Conservation (phyloP, 2,113 vertebrate species). For the Oriolus oriolus region DNA sequence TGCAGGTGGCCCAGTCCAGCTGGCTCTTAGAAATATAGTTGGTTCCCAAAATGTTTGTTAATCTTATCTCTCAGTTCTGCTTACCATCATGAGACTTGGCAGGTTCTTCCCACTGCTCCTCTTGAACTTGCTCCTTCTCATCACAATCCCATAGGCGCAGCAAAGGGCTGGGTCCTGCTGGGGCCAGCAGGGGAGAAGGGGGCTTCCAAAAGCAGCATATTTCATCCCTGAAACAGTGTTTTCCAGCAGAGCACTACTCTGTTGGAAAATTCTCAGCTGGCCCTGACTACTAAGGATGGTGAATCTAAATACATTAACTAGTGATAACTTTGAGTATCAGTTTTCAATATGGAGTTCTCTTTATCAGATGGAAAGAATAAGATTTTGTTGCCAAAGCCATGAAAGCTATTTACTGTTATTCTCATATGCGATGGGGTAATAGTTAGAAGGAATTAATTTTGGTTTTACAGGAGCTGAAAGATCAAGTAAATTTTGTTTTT, state of each 20-base stretch:
- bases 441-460: background rate
- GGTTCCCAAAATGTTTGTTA: background rate
- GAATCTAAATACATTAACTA: background rate
- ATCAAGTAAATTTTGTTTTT: background rate
- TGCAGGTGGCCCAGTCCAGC: background rate
- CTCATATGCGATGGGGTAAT: background rate
- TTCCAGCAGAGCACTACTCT: background rate
- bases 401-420: background rate
- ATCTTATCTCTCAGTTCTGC: background rate
- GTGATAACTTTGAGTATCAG: background rate
- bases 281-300: background rate
- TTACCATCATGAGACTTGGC: background rate
- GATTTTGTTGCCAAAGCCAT: background rate
- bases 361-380: background rate
- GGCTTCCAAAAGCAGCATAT: background rate
- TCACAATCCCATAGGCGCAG: background rate
- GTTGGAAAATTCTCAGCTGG: background rate
- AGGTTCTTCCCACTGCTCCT: accelerated
- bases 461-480: background rate
- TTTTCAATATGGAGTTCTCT: background rate
- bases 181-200: background rate
- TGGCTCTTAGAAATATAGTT: background rate
- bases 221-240: background rate
- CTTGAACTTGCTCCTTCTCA: background rate
- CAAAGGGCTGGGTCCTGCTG: background rate